Conservation (phyloP, 2,113 vertebrate species). For the Rutilus rutilus region DNA sequence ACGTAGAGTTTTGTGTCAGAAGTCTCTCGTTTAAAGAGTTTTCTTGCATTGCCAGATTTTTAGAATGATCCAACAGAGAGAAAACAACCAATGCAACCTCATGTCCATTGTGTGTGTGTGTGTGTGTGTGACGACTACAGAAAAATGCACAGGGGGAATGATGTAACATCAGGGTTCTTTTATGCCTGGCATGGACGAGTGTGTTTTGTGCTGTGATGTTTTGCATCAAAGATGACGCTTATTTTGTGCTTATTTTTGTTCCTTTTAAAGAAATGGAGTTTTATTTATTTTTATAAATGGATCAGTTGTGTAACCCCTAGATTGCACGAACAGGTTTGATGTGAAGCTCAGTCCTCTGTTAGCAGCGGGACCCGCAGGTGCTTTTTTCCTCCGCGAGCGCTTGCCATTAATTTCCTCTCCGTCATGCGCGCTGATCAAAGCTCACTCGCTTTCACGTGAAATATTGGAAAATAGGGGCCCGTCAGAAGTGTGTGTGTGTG, state of each 20-base stretch:
- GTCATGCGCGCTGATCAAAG: not conserved
- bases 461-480: not conserved
- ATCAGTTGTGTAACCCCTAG: not conserved
- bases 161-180: constrained; percentile 75
- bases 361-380: not conserved
- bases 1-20: not conserved
- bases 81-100: not conserved
- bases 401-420: constrained; percentile 23
- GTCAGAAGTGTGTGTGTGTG: not conserved
- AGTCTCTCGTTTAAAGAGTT: not conserved
- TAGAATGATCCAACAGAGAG: not conserved
- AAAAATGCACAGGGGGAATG: constrained; percentile 56
- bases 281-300: not conserved
- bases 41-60: not conserved
- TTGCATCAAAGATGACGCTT: constrained; percentile 15
- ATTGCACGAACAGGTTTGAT: constrained; percentile 14
- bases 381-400: not conserved
- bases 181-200: constrained; percentile 68
- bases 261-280: not conserved
- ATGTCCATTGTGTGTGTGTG: not conserved
- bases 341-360: constrained; percentile 9
- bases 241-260: not conserved
- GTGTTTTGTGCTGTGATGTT: constrained; percentile 50
- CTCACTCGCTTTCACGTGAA: not conserved
- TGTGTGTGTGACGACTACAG: not conserved